These are phyloP conservation scores for Arothron firmamentum DNA, from an alignment of 2,113 vertebrate species.

Conservation along the genomic window DNA sequence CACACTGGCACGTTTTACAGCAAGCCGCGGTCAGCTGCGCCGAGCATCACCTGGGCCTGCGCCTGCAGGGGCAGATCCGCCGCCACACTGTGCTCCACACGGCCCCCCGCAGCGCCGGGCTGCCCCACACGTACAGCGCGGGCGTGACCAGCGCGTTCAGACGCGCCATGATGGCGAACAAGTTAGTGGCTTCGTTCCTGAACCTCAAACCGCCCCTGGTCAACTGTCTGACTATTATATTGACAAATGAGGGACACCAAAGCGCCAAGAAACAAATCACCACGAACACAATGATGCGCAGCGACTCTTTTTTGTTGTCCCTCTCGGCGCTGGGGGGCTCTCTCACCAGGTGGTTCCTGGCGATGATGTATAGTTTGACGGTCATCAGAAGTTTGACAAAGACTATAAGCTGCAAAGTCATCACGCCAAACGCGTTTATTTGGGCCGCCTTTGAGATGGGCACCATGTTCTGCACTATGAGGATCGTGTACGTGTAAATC, in stretches of 20 bases:
- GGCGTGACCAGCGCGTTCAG: conserved; percentile 74
- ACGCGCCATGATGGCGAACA: conserved; percentile 73
- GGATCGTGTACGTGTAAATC: conserved; percentile 70
- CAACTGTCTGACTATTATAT: conserved; percentile 71
- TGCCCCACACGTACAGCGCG: conserved; percentile 73
- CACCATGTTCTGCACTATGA: conserved; percentile 69
- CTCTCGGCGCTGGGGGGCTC: conserved; percentile 63
- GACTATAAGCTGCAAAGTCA: conserved; percentile 71
- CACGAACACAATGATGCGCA: conserved; percentile 75
- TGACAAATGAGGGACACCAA: conserved; percentile 76
- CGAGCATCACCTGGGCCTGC: conserved; percentile 31
- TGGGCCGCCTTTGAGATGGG: conserved; percentile 66
- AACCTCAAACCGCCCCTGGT: conserved; percentile 62
- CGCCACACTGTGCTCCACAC: conserved; percentile 64
- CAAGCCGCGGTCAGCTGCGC: too few species aligned
- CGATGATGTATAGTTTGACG: conserved; percentile 73
- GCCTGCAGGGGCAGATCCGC: conserved; percentile 36
- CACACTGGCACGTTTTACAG: not conserved
- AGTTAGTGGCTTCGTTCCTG: conserved; percentile 73
- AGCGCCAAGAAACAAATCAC: conserved; percentile 72
- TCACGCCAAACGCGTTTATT: conserved; percentile 71
- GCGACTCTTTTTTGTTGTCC: conserved; percentile 72
- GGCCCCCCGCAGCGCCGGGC: conserved; percentile 66
- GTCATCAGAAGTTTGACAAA: conserved; percentile 73
- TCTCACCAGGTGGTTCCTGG: conserved; percentile 66